A percentile compares a stretch with the other conserved stretches of the same genome.
phyloP scores from a whole-genome alignment of 1,140 invertebrate species.

The Capitella teleta region DNA sequence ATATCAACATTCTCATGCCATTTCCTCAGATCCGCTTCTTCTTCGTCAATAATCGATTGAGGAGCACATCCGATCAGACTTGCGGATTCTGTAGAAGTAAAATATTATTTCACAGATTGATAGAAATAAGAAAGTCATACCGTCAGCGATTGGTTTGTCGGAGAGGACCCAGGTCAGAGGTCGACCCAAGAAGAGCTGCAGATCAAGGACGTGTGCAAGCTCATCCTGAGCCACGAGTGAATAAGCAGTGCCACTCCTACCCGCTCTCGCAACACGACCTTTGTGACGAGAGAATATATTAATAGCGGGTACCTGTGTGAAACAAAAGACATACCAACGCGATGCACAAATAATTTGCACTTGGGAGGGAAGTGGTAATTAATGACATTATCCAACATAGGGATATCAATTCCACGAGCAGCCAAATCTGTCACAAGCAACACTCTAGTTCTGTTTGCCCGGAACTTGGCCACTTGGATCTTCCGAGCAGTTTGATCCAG shows the following conservation, averaged over 20 bases:
- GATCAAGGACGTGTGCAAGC: slow-evolving; percentile 78
- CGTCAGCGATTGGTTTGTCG: no score
- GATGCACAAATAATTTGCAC: slow-evolving; percentile 92
- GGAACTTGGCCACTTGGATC: slow-evolving; percentile 88
- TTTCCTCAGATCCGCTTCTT: neutral
- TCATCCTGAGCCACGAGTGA: slow-evolving; percentile 83
- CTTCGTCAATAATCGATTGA: neutral
- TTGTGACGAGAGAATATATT: no score
- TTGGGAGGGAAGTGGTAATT: slow-evolving; percentile 97
- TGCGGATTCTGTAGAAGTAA: neutral
- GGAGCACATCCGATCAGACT: neutral
- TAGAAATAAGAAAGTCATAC: no score
- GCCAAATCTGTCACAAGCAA: slow-evolving; percentile 94
- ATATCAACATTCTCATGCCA: neutral
- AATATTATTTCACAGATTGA: no score
- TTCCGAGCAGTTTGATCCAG: slow-evolving; percentile 90
- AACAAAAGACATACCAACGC: no score
- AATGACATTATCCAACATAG: slow-evolving; percentile 88
- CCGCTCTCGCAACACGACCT: slow-evolving; percentile 92
- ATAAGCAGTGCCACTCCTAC: slow-evolving; percentile 75
- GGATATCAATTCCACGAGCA: slow-evolving; percentile 93
- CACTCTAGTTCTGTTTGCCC: slow-evolving; percentile 48
- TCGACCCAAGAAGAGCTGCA: slow-evolving; percentile 84
- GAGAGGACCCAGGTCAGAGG: slow-evolving; percentile 50
- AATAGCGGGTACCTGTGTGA: no score